A percentile compares a stretch with the other conserved stretches of the same genome.
Conservation (phyloP, 2,113 vertebrate species). For the Leucosticte australis region DNA sequence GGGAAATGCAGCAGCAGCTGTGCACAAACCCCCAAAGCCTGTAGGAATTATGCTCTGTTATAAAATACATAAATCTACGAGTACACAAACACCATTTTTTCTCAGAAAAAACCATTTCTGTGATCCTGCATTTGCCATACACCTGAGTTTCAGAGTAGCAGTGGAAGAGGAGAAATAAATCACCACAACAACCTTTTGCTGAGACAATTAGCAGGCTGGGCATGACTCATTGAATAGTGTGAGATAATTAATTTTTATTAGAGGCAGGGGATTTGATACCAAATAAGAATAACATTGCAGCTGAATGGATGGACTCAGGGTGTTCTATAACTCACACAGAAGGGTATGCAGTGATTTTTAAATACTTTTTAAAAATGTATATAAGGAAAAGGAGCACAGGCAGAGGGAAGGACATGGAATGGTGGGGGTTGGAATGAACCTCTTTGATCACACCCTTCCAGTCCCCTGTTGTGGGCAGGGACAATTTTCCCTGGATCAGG, state of each 20-base stretch:
- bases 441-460: neutral
- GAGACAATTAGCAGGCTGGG: constrained; percentile 47
- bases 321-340: neutral
- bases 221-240: neutral
- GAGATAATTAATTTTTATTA: constrained; percentile 59
- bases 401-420: neutral
- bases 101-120: neutral
- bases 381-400: neutral
- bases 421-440: neutral
- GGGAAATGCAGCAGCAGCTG: neutral
- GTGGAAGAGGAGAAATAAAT: constrained; percentile 35
- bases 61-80: neutral
- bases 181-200: constrained; percentile 42
- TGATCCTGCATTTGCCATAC: neutral
- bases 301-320: neutral
- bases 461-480: neutral
- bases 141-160: constrained; percentile 15
- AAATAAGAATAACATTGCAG: neutral
- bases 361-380: neutral
- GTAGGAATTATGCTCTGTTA: neutral
- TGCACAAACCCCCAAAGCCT: neutral
- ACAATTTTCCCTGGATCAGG: neutral
- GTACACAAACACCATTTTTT: neutral
- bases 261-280: constrained; percentile 10
- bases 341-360: neutral